Conservation (phyloP, 1,140 invertebrate species). For the Conus ventricosus region DNA sequence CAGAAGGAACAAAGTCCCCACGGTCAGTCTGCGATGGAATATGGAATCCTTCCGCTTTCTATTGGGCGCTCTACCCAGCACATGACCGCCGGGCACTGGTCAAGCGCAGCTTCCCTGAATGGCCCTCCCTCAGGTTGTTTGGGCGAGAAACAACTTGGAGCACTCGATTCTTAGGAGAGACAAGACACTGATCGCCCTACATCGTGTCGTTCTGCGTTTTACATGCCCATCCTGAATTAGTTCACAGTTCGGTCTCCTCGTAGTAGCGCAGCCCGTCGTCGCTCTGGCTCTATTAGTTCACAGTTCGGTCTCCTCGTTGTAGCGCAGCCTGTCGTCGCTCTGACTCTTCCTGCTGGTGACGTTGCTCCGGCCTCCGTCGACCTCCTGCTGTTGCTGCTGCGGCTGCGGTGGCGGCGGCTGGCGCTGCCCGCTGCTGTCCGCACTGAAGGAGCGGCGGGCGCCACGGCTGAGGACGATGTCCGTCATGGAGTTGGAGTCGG, state of each 20-base stretch:
- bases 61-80: no score
- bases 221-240: background rate
- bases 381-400: background rate
- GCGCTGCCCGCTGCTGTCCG: background rate
- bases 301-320: constrained; percentile 21
- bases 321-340: constrained; percentile 23
- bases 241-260: constrained; percentile 21
- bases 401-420: background rate
- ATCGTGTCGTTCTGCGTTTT: no score
- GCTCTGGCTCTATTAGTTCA: background rate
- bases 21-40: no score
- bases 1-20: no score
- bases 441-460: constrained; percentile 7
- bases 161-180: no score
- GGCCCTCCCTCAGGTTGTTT: no score
- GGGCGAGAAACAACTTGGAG: no score
- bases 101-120: no score
- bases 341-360: background rate
- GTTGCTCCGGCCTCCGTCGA: background rate
- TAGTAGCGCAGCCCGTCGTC: constrained; percentile 29
- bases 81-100: no score
- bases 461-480: constrained; percentile 48
- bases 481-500: constrained; percentile 63
- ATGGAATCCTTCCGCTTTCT: no score
- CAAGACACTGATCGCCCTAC: no score